phyloP scores from a whole-genome alignment of 2,113 vertebrate genomes.

The Anthoscopus minutus region DNA sequence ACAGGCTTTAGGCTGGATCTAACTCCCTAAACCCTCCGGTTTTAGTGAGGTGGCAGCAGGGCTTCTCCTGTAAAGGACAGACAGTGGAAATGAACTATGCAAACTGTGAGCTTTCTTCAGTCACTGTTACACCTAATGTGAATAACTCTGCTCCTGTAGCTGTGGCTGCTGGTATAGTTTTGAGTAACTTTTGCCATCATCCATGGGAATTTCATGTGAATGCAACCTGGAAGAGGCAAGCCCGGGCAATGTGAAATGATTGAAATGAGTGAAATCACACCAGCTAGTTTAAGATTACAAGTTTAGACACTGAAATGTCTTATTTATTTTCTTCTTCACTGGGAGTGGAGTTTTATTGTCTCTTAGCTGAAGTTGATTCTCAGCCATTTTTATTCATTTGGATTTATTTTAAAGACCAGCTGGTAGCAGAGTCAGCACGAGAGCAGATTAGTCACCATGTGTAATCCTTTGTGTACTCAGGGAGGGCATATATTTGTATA shows the following conservation, averaged over 20 bases:
- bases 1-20: not conserved
- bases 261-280: no score
- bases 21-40: not conserved
- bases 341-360: not conserved
- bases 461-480: not conserved
- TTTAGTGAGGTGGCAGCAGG: not conserved
- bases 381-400: not conserved
- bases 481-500: not conserved
- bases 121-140: not conserved
- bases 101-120: not conserved
- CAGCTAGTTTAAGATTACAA: not conserved
- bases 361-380: not conserved
- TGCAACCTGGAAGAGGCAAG: not conserved
- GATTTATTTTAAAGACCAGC: not conserved
- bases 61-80: not conserved
- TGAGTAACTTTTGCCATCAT: not conserved
- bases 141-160: not conserved
- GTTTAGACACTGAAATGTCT: not conserved
- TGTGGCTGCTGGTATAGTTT: not conserved
- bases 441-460: not conserved
- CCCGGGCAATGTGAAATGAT: not conserved
- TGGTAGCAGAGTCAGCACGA: not conserved
- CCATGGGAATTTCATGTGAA: not conserved
- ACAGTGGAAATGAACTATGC: not conserved
- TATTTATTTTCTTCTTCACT: not conserved